A percentile compares a stretch with the other conserved stretches of the same genome.
Conservation (phyloP, 2,888 invertebrate genomes). For the Itoplectis maculator region DNA sequence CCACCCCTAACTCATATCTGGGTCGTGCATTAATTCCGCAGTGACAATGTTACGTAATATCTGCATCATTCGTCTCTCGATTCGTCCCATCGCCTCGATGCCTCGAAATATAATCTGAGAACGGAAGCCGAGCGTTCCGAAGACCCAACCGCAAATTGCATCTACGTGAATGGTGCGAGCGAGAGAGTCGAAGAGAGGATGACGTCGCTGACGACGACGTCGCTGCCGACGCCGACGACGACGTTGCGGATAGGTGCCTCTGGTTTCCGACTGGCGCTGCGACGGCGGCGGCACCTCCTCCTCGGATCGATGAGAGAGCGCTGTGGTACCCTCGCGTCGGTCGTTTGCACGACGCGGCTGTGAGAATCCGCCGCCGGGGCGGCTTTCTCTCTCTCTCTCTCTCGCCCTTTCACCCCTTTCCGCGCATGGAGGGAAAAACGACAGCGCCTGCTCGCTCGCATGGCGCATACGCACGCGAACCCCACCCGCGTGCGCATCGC, state of each 20-base stretch:
- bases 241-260: constrained; percentile 12
- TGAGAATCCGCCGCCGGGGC: too few species aligned
- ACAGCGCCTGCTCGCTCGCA: neutral
- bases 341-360: constrained; percentile 29
- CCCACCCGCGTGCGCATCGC: constrained; percentile 54
- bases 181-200: neutral
- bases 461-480: constrained; percentile 61
- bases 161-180: too few species aligned
- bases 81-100: neutral
- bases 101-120: neutral
- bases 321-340: constrained; percentile 25
- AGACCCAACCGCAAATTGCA: neutral
- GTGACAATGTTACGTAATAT: neutral
- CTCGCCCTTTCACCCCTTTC: constrained; percentile 38
- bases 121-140: neutral
- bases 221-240: constrained; percentile 39
- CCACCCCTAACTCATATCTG: too few species aligned
- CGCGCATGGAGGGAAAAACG: neutral
- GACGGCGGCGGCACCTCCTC: too few species aligned
- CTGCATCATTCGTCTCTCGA: neutral
- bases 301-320: constrained; percentile 58
- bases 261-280: constrained; percentile 9
- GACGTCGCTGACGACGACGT: constrained; percentile 3
- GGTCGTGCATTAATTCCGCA: neutral
- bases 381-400: too few species aligned